A percentile compares a stretch with the other conserved stretches of the same genome.
Evolutionary conservation across 2,113 vertebrate species (phyloP).

Genomic region (Microtus richardsoni): DNA sequence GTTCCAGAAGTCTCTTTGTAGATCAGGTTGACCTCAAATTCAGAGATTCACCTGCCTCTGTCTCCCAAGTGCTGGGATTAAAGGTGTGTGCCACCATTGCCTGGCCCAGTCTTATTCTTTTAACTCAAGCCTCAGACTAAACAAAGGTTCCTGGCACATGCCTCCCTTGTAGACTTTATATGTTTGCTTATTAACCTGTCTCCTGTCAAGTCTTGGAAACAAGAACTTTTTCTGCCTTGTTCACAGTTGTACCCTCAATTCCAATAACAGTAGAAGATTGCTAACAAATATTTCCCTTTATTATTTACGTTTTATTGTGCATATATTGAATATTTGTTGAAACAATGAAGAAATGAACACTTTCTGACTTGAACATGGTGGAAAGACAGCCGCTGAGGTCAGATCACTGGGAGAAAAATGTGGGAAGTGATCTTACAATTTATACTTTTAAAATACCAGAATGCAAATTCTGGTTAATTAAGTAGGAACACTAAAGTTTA

Average conservation of each 20-base stretch:
- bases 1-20: neutral
- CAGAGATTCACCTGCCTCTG: neutral
- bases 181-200: slow-evolving; percentile 23
- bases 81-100: too few relatives aligned
- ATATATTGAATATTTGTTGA: slow-evolving; percentile 5
- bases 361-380: neutral
- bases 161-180: neutral
- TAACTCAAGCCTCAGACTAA: neutral
- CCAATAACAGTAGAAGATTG: neutral
- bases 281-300: neutral
- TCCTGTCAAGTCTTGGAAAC: slow-evolving; percentile 22
- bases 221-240: neutral
- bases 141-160: neutral
- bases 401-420: too few relatives aligned
- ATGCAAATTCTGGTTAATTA: slow-evolving; percentile 34
- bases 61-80: neutral
- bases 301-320: neutral
- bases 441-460: slow-evolving; percentile 8
- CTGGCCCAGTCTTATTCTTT: neutral
- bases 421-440: neutral
- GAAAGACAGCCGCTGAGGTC: neutral
- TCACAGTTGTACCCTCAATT: neutral
- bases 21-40: neutral
- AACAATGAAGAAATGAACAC: slow-evolving; percentile 30
- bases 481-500: slow-evolving; percentile 45